phyloP scores from a whole-genome alignment of 2,113 vertebrate genomes.

The Callospermophilus lateralis region DNA sequence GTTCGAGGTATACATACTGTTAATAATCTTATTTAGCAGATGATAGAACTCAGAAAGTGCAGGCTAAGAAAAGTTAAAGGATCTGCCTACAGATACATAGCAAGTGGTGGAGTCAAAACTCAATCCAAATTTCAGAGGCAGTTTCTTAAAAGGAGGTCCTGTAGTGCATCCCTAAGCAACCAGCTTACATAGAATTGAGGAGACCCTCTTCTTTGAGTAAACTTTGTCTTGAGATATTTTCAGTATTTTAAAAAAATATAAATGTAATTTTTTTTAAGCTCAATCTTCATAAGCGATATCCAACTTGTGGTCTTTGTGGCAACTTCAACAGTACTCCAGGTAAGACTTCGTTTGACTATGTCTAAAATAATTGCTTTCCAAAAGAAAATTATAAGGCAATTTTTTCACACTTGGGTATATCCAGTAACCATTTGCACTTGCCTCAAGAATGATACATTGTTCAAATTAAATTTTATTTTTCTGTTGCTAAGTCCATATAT shows the following conservation, averaged over 20 bases:
- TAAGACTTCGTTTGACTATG: constrained; percentile 52
- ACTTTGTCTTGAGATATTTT: constrained; percentile 11
- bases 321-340: constrained; percentile 78
- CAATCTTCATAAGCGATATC: constrained; percentile 75
- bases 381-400: background rate
- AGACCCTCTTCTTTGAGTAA: background rate
- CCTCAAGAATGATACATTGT: background rate
- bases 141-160: background rate
- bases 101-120: background rate
- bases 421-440: background rate
- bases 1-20: background rate
- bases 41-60: background rate
- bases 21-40: background rate
- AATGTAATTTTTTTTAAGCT: constrained; percentile 71
- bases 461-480: background rate
- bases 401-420: background rate
- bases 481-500: background rate
- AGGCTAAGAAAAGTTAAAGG: background rate
- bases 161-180: background rate
- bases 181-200: background rate
- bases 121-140: background rate
- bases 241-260: constrained; percentile 38
- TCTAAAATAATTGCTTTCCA: background rate
- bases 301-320: constrained; percentile 84
- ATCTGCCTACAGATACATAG: background rate